Percentiles rank a stretch among this genome's conserved stretches.
Evolutionary conservation across 2,113 vertebrate genomes (phyloP).

Genomic region (Kryptolebias marmoratus): DNA sequence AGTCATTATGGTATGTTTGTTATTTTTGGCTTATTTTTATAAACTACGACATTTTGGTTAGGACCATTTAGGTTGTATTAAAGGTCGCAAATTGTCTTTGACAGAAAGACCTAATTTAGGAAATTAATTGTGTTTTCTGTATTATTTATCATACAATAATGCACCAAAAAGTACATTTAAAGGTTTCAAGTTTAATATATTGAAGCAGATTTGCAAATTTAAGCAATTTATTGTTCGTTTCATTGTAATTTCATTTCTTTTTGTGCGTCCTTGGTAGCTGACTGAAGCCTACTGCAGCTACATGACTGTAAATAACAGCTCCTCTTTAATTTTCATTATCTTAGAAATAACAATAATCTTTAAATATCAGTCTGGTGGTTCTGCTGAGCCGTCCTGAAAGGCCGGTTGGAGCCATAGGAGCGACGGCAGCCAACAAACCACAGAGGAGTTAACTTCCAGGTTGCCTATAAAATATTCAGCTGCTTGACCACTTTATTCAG

Average conservation of each 20-base stretch:
- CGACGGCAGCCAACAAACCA: constrained; percentile 45
- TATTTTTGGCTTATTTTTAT: too few species aligned
- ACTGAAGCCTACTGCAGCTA: neutral
- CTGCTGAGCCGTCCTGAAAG: constrained; percentile 38
- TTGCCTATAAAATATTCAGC: constrained; percentile 74
- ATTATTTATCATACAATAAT: too few species aligned
- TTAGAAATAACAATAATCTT: constrained; percentile 30
- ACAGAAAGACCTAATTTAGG: too few species aligned
- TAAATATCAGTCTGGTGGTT: constrained; percentile 22
- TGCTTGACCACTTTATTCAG: constrained; percentile 70
- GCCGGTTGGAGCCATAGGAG: constrained; percentile 35
- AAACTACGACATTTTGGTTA: too few species aligned
- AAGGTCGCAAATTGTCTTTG: too few species aligned
- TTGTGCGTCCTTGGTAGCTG: neutral
- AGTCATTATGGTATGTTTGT: too few species aligned
- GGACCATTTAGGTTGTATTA: too few species aligned
- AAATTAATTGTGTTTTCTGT: too few species aligned
- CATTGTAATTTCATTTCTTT: neutral
- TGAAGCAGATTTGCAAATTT: too few species aligned
- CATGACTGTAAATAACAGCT: constrained; percentile 1
- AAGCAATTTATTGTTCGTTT: too few species aligned
- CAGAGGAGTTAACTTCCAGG: constrained; percentile 72
- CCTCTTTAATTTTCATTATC: constrained; percentile 17
- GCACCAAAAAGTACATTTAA: too few species aligned
- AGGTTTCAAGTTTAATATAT: too few species aligned